Base-by-base conservation (phyloP, 2,888 invertebrate genomes). In the Flabesymbios commensalis region DNA sequence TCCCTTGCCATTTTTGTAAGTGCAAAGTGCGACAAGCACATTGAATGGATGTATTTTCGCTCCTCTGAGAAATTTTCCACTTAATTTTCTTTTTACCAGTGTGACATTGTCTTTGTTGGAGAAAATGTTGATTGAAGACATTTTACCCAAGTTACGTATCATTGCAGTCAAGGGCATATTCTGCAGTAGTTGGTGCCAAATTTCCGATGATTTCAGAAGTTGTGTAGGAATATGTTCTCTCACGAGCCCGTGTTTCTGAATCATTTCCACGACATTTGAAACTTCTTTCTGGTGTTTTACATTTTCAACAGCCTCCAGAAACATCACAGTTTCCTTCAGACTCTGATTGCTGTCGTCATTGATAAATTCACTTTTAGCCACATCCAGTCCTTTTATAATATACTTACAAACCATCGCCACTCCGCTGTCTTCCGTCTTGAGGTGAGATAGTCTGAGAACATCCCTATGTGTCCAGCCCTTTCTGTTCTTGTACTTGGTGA, bases 381-480 rank as follows among this genome's bases (percentile, higher is more conserved):
- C 72, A 26, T 71, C 66, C 22, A 73, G 56, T 3, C 77, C 77
- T 54, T 70, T 73, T 28, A 73, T 64, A 10, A 72, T 58, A 47
- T 71, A 75, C 36, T 70, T 60, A 19, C 70, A 45, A 17, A 76
- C 57, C 4, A 70, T 67, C 2, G 67, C 71, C 7, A 73, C 33
- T 4, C 57, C 66, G n/a, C 66, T 65, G 31, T 63, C 48, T 14
- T 43, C 59, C 0, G 75, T 64, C 57, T 73, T 75, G 14, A 70
- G 67, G 53, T 77, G 74, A 28, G 73, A 54, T 26, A 75, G 63
- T 32, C 84, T 75, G 85, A 87, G 82, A n/a, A 91, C 83, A 71
- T 90, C 90, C 72, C 88, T 88, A 77, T 92, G 91, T 0, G 87
- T 87, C 85, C 90, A 89, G 3, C 89, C 88, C 71, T 88, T 86